Evolutionary conservation across 2,797 vertebrate genomes (phyloP).

Genomic region (Furcifer pardalis): DNA sequence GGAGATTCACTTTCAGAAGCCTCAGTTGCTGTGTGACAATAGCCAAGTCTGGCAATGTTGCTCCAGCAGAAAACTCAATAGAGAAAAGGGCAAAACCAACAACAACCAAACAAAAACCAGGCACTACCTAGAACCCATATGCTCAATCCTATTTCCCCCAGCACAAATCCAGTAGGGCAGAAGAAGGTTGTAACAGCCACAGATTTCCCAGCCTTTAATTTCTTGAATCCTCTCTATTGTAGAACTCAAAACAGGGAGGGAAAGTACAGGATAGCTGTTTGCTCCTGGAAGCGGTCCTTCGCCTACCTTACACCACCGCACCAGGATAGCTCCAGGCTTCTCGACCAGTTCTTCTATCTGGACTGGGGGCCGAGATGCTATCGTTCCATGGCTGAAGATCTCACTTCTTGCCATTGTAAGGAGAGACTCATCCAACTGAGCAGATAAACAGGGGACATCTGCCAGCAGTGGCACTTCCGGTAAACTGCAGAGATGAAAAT

Average conservation of each 20-base stretch:
- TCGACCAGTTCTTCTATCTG: conserved; percentile 95
- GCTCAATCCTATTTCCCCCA: too few relatives aligned
- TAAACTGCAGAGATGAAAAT: conserved; percentile 81
- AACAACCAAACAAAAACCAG: too few relatives aligned
- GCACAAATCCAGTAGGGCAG: background rate
- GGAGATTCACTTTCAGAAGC: background rate
- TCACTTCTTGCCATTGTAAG: conserved; percentile 85
- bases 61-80: background rate
- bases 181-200: background rate
- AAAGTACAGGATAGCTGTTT: background rate
- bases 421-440: conserved; percentile 92
- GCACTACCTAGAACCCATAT: too few relatives aligned
- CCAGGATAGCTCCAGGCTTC: conserved; percentile 90
- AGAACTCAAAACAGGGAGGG: background rate
- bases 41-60: background rate
- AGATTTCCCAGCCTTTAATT: background rate
- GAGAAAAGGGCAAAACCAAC: background rate
- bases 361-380: conserved; percentile 92
- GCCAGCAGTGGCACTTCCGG: conserved; percentile 94
- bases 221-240: too few relatives aligned
- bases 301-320: conserved; percentile 95
- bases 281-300: conserved; percentile 12
- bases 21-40: background rate
- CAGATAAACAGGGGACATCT: conserved; percentile 93
- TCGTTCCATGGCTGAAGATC: conserved; percentile 85